These are phyloP conservation scores for Catocala fraxini DNA, from an alignment of 2,888 invertebrate genomes.

Conservation along the genomic window DNA sequence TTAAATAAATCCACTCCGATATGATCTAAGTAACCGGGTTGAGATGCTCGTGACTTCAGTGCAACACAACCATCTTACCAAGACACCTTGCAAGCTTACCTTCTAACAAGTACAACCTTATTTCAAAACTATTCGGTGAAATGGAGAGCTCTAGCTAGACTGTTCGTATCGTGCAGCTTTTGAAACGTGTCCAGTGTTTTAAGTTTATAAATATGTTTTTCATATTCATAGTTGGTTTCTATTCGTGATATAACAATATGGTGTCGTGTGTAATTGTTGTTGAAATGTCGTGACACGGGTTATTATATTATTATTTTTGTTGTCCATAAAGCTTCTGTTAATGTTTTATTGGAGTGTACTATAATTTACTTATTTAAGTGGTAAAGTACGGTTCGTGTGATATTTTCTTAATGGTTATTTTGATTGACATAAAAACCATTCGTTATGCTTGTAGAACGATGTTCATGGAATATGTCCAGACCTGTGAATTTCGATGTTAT, in stretches of 20 bases:
- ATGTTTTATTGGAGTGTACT: too few species aligned
- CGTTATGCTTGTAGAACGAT: too few species aligned
- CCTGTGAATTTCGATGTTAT: too few species aligned
- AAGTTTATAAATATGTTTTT: conserved; percentile 43
- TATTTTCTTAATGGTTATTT: too few species aligned
- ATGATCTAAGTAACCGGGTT: conserved; percentile 56
- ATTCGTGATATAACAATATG: conserved; percentile 51
- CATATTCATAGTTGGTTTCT: conserved; percentile 45
- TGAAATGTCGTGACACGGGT: conserved; percentile 48
- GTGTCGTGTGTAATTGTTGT: conserved; percentile 57
- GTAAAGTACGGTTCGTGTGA: too few species aligned
- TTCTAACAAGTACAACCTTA: conserved; percentile 16
- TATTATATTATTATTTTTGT: too few species aligned
- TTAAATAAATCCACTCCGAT: conserved; percentile 59
- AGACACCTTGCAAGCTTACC: conserved; percentile 19
- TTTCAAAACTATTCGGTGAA: conserved; percentile 12
- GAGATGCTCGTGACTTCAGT: conserved; percentile 50
- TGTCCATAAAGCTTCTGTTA: too few species aligned
- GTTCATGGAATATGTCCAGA: too few species aligned
- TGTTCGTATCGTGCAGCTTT: conserved; percentile 19
- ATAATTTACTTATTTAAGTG: too few species aligned
- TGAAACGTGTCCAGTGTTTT: conserved; percentile 43
- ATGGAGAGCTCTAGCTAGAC: conserved; percentile 3
- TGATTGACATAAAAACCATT: too few species aligned
- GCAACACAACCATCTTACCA: conserved; percentile 36